Percentiles rank a stretch among this genome's conserved stretches.
phyloP scores from a whole-genome alignment of 2,888 invertebrate species.

The Ryuthela nishihirai region DNA sequence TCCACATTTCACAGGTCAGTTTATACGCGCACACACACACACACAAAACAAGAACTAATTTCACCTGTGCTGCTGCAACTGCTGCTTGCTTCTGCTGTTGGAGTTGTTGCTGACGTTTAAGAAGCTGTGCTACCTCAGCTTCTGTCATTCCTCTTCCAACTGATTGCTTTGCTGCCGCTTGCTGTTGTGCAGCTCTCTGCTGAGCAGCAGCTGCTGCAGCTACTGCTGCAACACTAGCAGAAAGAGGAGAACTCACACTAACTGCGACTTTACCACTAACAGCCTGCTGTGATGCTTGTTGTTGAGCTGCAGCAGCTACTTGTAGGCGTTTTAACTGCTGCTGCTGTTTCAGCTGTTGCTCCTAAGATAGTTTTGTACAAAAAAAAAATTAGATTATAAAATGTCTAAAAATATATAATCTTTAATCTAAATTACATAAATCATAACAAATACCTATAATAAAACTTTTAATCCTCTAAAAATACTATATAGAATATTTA shows the following conservation, averaged over 20 bases:
- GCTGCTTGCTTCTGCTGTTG: slow-evolving; percentile 34
- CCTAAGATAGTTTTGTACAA: too few relatives aligned
- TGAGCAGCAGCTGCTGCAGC: slow-evolving; percentile 16
- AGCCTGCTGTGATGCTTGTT: slow-evolving; percentile 17
- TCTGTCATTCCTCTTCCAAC: slow-evolving; percentile 34
- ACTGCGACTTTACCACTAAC: slow-evolving; percentile 17
- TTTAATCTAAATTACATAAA: too few relatives aligned
- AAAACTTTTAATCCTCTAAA: too few relatives aligned
- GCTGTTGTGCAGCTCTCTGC: slow-evolving; percentile 17
- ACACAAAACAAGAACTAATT: background rate
- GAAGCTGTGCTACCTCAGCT: slow-evolving; percentile 36
- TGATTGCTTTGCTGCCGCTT: slow-evolving; percentile 26
- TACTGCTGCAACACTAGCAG: slow-evolving; percentile 16
- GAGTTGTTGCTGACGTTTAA: slow-evolving; percentile 35
- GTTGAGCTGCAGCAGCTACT: slow-evolving; percentile 6
- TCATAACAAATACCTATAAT: too few relatives aligned
- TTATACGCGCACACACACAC: too few relatives aligned
- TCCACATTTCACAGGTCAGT: too few relatives aligned
- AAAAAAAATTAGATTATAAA: too few relatives aligned
- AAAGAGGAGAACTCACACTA: slow-evolving; percentile 2
- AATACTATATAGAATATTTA: too few relatives aligned
- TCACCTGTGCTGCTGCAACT: background rate
- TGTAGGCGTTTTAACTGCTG: slow-evolving; percentile 45
- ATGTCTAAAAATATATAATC: too few relatives aligned
- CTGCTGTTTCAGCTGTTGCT: slow-evolving; percentile 53